Evolutionary conservation across 2,797 vertebrate species (phyloP), one percentile per base, ranked within the genome.

Genomic region (Coendou prehensilis): DNA sequence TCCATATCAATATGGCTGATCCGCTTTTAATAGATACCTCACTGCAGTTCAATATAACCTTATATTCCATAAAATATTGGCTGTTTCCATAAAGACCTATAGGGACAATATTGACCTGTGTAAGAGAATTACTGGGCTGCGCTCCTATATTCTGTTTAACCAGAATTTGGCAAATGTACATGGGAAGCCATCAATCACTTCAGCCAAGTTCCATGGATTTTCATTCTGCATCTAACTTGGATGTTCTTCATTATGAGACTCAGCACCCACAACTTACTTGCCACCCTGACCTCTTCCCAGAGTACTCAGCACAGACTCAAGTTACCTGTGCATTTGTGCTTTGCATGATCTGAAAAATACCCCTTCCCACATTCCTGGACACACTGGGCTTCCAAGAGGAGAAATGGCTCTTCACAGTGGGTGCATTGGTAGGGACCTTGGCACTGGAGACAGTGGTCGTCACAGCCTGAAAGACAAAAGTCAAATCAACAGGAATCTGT

Each of bases 401-500:
- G 98, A 75, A 99, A 99, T 0, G 99, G 99, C 23, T 97, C 95
- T 97, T 98, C 98, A 33, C 99, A 99, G 2, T 63, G 98, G 90
- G 95, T 98, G 69, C 99, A 99, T 18, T 97, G 98, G 0, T 93
- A 98, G 0, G 99, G 98, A 23, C 98, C 98, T 14, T 22, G 96
- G 94, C 99, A 99, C 94, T 97, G 97, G 30, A 98, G 94, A 96
- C 99, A 99, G 96, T 98, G 98, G 1, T 98, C 98, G 1, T 99
- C 99, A 54, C 99, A 99, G 61, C 97, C 99, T 99, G 95, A 18
- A 95, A 98, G 78, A 52, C 87, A 94, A 93, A 96, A 84, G 52
- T 79, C 22, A 71, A 71, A 18, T 85, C 33, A 93, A 81, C n/a
- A 82, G 73, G 69, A 95, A 83, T 8, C 41, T 76, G 9, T 18